Percentiles rank a stretch among this genome's conserved stretches.
Evolutionary conservation across 2,888 invertebrate species (phyloP).

Genomic region (Syrphus vitripennis): DNA sequence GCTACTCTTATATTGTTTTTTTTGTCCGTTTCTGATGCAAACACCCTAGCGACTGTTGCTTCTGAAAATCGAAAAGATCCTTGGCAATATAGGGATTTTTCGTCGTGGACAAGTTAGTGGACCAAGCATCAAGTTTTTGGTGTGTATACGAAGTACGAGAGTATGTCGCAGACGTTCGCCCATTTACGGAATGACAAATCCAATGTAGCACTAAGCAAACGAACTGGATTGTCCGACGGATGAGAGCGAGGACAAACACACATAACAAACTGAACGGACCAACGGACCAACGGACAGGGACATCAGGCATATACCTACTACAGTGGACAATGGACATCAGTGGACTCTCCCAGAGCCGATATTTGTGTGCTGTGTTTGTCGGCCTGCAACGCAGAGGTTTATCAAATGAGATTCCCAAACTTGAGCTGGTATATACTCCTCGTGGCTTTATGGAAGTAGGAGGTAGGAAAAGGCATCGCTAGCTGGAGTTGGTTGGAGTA

Average conservation of each 20-base stretch:
- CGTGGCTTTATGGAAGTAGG: conserved; percentile 7
- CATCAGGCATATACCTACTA: too few relatives aligned
- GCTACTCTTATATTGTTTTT: neutral
- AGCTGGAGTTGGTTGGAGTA: conserved; percentile 1
- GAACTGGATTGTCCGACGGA: conserved; percentile 40
- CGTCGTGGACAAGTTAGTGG: neutral
- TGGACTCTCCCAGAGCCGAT: neutral
- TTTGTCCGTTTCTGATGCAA: neutral
- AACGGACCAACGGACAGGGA: neutral
- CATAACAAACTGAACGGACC: neutral
- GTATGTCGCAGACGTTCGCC: conserved; percentile 12
- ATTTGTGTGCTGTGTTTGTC: neutral
- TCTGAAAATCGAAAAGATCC: conserved; percentile 30
- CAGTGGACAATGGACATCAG: neutral
- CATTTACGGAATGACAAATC: conserved; percentile 61
- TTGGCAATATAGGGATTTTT: conserved; percentile 18
- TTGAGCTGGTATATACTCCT: conserved; percentile 14
- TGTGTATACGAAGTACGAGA: too few relatives aligned
- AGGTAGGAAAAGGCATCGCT: neutral
- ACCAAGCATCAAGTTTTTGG: conserved; percentile 27
- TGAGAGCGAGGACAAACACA: conserved; percentile 3
- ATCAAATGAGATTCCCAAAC: conserved; percentile 64
- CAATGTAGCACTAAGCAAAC: conserved; percentile 61
- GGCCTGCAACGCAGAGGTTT: conserved; percentile 55
- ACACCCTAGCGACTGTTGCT: conserved; percentile 39